A percentile compares a stretch with the other conserved stretches of the same genome.
Evolutionary conservation across 2,888 invertebrate species (phyloP).

Genomic region (Sphinx pinastri): DNA sequence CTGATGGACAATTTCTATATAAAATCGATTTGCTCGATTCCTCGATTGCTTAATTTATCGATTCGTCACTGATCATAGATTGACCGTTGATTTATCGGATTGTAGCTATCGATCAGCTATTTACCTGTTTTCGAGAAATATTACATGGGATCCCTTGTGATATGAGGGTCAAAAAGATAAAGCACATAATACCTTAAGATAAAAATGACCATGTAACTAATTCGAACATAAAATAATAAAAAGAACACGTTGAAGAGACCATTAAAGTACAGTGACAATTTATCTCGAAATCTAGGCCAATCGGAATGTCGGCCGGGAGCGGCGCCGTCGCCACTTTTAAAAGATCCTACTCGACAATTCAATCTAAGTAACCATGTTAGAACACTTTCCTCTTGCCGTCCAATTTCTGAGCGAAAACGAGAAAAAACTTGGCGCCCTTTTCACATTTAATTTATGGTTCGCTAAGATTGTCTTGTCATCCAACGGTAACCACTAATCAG

Average conservation of each 20-base stretch:
- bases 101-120: too few species aligned
- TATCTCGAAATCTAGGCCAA: constrained; percentile 22
- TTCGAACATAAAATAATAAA: background rate
- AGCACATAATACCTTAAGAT: too few species aligned
- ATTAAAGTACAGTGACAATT: constrained; percentile 13
- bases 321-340: constrained; percentile 14
- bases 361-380: constrained; percentile 24
- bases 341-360: constrained; percentile 15
- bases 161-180: too few species aligned
- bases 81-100: too few species aligned
- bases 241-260: constrained; percentile 10
- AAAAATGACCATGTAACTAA: too few species aligned
- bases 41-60: too few species aligned
- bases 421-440: constrained; percentile 2
- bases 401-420: constrained; percentile 16
- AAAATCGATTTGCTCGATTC: too few species aligned
- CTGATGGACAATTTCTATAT: too few species aligned
- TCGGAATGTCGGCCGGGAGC: background rate
- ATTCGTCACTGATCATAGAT: too few species aligned
- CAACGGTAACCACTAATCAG: background rate
- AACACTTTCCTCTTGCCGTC: constrained; percentile 18
- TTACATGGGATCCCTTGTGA: too few species aligned
- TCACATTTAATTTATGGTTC: constrained; percentile 7
- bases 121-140: too few species aligned
- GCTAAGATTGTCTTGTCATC: background rate